These are phyloP conservation scores for Poeciliopsis presidionis DNA, from an alignment of 2,797 vertebrate genomes.

Conservation along the genomic window DNA sequence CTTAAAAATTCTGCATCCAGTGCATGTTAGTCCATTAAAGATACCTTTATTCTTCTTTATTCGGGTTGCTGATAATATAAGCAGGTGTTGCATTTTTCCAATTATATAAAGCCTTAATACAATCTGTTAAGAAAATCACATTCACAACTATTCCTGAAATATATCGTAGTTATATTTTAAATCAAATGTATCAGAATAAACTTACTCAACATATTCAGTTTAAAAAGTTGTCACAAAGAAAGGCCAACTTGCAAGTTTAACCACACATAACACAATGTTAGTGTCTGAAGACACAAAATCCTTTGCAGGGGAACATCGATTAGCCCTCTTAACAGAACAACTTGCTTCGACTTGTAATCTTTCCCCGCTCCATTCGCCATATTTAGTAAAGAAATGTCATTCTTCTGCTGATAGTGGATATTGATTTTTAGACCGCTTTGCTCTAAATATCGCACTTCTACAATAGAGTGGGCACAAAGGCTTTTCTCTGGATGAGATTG, in stretches of 20 bases:
- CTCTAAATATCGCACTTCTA: conserved; percentile 67
- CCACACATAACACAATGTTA: conserved; percentile 26
- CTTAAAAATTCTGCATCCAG: too few species aligned
- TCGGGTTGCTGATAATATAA: not conserved
- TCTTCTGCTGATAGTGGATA: conserved; percentile 71
- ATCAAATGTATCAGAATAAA: not conserved
- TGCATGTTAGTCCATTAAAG: not conserved
- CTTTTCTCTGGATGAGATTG: conserved; percentile 57
- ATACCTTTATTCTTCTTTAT: not conserved
- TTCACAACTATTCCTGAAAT: not conserved
- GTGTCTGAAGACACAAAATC: conserved; percentile 36
- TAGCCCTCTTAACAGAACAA: conserved; percentile 51
- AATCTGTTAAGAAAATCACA: not conserved
- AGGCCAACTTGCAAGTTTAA: conserved; percentile 4
- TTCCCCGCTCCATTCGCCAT: conserved; percentile 58
- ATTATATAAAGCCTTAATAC: not conserved
- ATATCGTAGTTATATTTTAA: not conserved
- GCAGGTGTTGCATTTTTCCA: not conserved
- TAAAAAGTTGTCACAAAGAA: not conserved
- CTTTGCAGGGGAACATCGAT: conserved; percentile 45
- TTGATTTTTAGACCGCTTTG: conserved; percentile 68
- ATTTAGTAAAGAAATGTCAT: conserved; percentile 68
- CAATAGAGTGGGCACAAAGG: conserved; percentile 61
- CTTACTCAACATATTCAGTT: not conserved
- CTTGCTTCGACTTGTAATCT: conserved; percentile 58